These are phyloP conservation scores for Lepidonotus clava DNA, from an alignment of 2,888 invertebrate species.

Conservation along the genomic window DNA sequence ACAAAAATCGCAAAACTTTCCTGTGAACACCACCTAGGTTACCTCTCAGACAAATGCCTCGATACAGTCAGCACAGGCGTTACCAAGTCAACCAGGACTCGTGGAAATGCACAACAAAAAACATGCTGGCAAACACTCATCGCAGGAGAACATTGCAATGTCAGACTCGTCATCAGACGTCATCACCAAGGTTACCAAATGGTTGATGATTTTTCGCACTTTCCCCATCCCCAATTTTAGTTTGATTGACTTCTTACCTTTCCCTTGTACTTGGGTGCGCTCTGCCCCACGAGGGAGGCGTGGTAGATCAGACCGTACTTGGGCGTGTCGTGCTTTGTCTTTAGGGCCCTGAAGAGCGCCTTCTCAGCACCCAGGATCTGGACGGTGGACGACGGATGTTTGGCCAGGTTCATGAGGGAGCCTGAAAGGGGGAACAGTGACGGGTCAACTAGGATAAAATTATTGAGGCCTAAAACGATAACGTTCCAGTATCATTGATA, in stretches of 20 bases:
- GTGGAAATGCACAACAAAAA: not conserved
- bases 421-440: slow-evolving; percentile 76
- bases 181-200: slow-evolving; percentile 47
- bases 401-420: slow-evolving; percentile 96
- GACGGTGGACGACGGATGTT: slow-evolving; percentile 98
- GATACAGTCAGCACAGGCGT: slow-evolving; percentile 39
- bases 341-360: slow-evolving; percentile 96
- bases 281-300: slow-evolving; percentile 94
- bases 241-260: too few species aligned
- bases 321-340: slow-evolving; percentile 98
- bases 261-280: slow-evolving; percentile 94
- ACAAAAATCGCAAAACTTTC: too few species aligned
- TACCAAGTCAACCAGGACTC: not conserved
- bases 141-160: not conserved
- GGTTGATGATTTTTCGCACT: too few species aligned
- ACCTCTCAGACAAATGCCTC: slow-evolving; percentile 52
- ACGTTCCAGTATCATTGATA: too few species aligned
- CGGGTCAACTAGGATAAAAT: not conserved
- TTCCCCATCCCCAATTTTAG: too few species aligned
- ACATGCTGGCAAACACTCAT: slow-evolving; percentile 17
- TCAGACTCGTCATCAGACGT: slow-evolving; percentile 50
- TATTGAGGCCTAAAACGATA: too few species aligned
- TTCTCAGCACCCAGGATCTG: slow-evolving; percentile 99
- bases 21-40: too few species aligned
- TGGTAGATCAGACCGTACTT: slow-evolving; percentile 99